A percentile compares a stretch with the other conserved stretches of the same genome.
phyloP scores from a whole-genome alignment of 2,888 invertebrate species.

The Drosophila eohydei region DNA sequence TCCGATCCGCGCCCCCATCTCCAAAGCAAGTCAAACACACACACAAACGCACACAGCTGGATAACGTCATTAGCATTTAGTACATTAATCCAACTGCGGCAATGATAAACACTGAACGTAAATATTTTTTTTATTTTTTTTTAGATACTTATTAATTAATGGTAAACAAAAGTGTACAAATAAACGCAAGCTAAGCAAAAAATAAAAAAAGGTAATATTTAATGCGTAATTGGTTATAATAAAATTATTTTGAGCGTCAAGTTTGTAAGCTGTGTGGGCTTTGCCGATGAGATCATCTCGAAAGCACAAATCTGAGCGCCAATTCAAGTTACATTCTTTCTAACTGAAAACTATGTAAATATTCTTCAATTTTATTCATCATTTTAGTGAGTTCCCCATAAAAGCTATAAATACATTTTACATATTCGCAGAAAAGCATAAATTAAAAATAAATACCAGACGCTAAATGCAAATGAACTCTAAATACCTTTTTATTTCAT shows the following conservation, averaged over 20 bases:
- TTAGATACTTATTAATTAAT: slow-evolving; percentile 45
- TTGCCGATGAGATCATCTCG: slow-evolving; percentile 47
- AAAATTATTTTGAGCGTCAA: slow-evolving; percentile 21
- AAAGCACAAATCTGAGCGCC: neutral
- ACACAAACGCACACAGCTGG: slow-evolving; percentile 16
- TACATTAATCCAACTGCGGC: slow-evolving; percentile 39
- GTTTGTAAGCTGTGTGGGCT: slow-evolving; percentile 21
- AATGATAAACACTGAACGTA: slow-evolving; percentile 45
- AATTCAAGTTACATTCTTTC: slow-evolving; percentile 4
- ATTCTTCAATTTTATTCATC: slow-evolving; percentile 5
- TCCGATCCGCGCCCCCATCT: slow-evolving; percentile 6
- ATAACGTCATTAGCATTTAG: slow-evolving; percentile 57
- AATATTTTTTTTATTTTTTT: slow-evolving; percentile 32
- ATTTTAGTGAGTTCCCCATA: slow-evolving; percentile 5
- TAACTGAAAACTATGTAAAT: slow-evolving; percentile 11
- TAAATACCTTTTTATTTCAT: neutral
- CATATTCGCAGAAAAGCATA: neutral
- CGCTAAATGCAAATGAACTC: slow-evolving; percentile 2
- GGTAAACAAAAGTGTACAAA: slow-evolving; percentile 34
- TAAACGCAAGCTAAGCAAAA: neutral
- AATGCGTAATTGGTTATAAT: slow-evolving; percentile 45
- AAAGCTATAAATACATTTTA: neutral
- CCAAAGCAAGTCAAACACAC: slow-evolving; percentile 3
- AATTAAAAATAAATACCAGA: neutral
- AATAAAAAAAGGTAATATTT: slow-evolving; percentile 22